Evolutionary conservation across 1,140 invertebrate species (phyloP), one percentile per base, ranked within the genome.

Genomic region (Tetramorium simillimum): DNA sequence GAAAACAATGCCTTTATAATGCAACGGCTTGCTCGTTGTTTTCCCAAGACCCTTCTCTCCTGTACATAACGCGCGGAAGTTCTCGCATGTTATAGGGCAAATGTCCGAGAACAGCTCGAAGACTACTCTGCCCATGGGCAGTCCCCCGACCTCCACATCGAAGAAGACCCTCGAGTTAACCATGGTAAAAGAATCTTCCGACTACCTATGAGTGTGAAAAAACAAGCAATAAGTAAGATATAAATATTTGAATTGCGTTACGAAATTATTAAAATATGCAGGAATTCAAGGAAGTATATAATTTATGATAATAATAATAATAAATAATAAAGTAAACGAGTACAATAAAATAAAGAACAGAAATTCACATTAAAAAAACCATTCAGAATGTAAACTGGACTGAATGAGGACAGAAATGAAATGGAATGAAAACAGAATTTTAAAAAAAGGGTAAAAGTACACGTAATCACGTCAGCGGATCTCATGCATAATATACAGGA

Each of bases 61-160:
- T 0, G 99, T 99, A 94, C 99, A 99, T 93, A 99, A 98, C 94
- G 99, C 98, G 88, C 99, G 97, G 92, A 99, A 99, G 95, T 99
- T 99, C 96, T 99, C 99, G 90, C 98, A 99, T 9, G 99, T 99
- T 96, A 98, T 99, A 16, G 99, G 99, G 9, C 99, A 99, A 49
- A 99, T 97, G 96, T 99, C 99, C 3, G 99, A 97, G 96, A 98
- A 99, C 7, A 99, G 95, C 95, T 99, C 99, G 95, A 99, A 98
- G 89, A 99, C 97, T 96, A 99, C 98, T 82, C 99, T 96, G 6
- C 99, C 99, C 93, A 99, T 98, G 95, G 96, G 96, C 78, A 99
- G 93, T 12, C 98, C 98, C 53, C 98, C 99, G 80, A 99, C 98
- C 92, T 98, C 97, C 73, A 99, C 96, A 93, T 99, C 99, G 95